Base-by-base conservation (phyloP, 1,140 invertebrate species). In the Macrotrachela quadricornifera region DNA sequence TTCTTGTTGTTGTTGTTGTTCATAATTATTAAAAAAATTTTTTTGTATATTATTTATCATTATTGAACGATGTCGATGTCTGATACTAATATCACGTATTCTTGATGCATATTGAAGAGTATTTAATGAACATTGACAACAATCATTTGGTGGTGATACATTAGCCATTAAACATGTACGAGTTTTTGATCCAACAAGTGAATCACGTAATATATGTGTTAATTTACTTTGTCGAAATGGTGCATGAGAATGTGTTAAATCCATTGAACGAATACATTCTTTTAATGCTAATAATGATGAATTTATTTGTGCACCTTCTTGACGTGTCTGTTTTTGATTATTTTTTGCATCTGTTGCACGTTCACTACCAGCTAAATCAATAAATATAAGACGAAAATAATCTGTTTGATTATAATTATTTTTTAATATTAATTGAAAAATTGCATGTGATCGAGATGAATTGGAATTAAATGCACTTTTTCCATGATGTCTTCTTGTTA, bases 221-320 rank as follows among this genome's bases (percentile, higher is more conserved):
- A 69, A 59, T 50, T 67, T 69, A 57, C 65, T 68, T 57, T 68
- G 65, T 37, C 67, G 49, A 55, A 66, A 69, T 14, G 67, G 67
- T 15, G 61, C 67, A 55, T 67, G 64, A 16, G 60, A 57, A 49
- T 60, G 62, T 43, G 64, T 64, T 50, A 67, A 64, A 48, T 69
- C 65, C 46, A 69, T 63, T 11, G 64, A 62, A 13, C 67, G 51
- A 14, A 69, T 69, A 55, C 67, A 69, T 52, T 69, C 67, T 54
- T 69, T 69, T 55, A 69, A 56, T 15, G 56, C 56, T 12, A 57
- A 45, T 6, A 57, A 49, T 40, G 53, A 55, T 21, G 55, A 52
- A 48, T 57, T 57, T 37, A 57, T 57, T 48, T 57, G 52, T 11
- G 52, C 54, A 4, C 56, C 56, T 50, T 57, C 56, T 14, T 44